Percentiles rank a stretch among this genome's conserved stretches.
Evolutionary conservation across 2,797 vertebrate genomes (phyloP).

Genomic region (Paguma larvata): DNA sequence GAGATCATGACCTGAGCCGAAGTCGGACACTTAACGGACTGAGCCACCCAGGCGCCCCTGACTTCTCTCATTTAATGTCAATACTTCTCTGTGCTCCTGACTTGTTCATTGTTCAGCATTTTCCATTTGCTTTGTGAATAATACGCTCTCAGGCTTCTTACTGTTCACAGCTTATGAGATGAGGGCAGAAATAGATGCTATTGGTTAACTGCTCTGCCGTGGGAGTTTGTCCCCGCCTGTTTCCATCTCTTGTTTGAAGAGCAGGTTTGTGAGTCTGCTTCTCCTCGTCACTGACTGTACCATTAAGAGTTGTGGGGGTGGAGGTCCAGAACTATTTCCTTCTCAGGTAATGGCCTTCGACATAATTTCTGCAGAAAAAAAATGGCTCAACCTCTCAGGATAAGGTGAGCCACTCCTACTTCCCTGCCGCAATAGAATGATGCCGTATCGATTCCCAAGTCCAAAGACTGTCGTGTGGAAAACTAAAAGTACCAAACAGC

Average conservation of each 20-base stretch:
- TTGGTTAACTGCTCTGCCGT: not conserved
- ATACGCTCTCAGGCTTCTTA: not conserved
- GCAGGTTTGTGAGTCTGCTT: not conserved
- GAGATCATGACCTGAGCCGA: no score
- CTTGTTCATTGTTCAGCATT: not conserved
- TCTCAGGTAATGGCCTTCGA: not conserved
- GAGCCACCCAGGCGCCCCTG: no score
- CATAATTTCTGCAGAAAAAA: not conserved
- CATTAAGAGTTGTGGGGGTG: not conserved
- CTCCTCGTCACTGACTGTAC: not conserved
- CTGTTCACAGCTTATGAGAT: not conserved
- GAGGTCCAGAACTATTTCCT: not conserved
- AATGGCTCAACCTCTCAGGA: not conserved
- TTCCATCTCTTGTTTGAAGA: not conserved
- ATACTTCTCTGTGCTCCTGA: not conserved
- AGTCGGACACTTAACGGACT: no score
- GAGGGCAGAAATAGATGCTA: not conserved
- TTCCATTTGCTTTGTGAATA: not conserved
- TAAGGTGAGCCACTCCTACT: not conserved
- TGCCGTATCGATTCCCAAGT: not conserved
- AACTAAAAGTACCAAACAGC: not conserved
- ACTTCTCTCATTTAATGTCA: not conserved
- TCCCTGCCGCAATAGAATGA: not conserved
- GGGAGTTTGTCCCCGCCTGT: not conserved
- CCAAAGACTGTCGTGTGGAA: not conserved